These are phyloP conservation scores for Scaptomyza polygonia DNA, from an alignment of 2,888 invertebrate species.

Conservation along the genomic window DNA sequence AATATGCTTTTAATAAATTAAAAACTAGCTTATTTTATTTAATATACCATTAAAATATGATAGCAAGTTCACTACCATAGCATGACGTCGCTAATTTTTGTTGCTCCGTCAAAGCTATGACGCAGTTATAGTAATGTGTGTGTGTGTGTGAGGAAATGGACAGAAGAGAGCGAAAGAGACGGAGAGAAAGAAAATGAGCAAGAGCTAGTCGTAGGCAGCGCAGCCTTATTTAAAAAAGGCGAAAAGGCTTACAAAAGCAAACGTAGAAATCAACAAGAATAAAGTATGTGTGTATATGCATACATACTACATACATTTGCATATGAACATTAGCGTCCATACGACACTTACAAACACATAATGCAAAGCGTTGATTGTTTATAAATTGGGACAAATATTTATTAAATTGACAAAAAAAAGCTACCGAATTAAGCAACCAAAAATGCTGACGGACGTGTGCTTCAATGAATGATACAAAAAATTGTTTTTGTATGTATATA, in stretches of 20 bases:
- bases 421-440: constrained; percentile 19
- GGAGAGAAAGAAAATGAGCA: constrained; percentile 18
- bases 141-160: constrained; percentile 16
- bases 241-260: constrained; percentile 50
- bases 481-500: neutral
- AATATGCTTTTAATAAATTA: neutral
- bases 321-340: neutral
- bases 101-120: constrained; percentile 38
- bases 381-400: constrained; percentile 57
- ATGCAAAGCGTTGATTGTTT: constrained; percentile 55
- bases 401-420: constrained; percentile 49
- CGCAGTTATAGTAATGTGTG: constrained; percentile 42
- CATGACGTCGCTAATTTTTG: neutral
- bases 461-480: constrained; percentile 43
- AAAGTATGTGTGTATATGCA: neutral
- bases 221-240: constrained; percentile 28
- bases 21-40: neutral
- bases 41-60: neutral
- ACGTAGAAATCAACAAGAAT: constrained; percentile 39
- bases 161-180: constrained; percentile 4
- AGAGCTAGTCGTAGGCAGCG: constrained; percentile 19
- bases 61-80: neutral
- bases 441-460: constrained; percentile 30
- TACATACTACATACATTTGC: neutral
- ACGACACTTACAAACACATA: constrained; percentile 33